Base-by-base conservation (phyloP, 2,888 invertebrate species). In the Archips crataeganus region DNA sequence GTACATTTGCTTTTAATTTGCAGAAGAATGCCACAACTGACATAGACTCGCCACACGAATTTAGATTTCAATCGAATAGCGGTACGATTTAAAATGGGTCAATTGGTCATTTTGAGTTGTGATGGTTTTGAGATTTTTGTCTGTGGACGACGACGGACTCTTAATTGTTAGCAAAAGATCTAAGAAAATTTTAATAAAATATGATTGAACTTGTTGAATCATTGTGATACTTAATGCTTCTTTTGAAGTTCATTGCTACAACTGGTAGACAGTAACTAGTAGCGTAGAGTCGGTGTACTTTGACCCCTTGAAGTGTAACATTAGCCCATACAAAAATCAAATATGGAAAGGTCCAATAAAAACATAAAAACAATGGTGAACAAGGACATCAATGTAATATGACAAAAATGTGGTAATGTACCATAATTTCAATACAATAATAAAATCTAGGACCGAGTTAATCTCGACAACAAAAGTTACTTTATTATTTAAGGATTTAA, bases 1-100 rank as follows among this genome's bases (percentile, higher is more conserved):
- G 66, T 67, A 63, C 54, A 74, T 70, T 76, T 63, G 63, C 13
- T 54, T 54, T 13, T 2, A 23, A 54, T 6, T n/a, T 13, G 5
- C 9, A 15, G 8, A 54, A 54, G 13, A 54, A 54, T 9, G 51
- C 2, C 9, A 54, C 8, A 54, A 54, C 8, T 54, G 2, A 6
- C 49, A 2, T n/a, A 15, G 8, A 54, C 9, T 54, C 8, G 23
- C 8, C 2, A 54, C 2, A 8, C 51, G 2, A 54, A 6, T 54
- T 54, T 15, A 3, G 23, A 54, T 23, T 54, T 54, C 6, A 54
- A 2, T 15, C 0, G 15, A 9, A 9, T 54, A 9, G 15, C 9
- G 2, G 1, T 54, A 23, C 8, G 9, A 15, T 15, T 23, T 54
- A 8, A 54, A 54, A 54, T 54, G 9, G 51, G 9, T 8, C 23